Base-by-base conservation (phyloP, 1,140 invertebrate genomes). In the Glossosoma conforme region DNA sequence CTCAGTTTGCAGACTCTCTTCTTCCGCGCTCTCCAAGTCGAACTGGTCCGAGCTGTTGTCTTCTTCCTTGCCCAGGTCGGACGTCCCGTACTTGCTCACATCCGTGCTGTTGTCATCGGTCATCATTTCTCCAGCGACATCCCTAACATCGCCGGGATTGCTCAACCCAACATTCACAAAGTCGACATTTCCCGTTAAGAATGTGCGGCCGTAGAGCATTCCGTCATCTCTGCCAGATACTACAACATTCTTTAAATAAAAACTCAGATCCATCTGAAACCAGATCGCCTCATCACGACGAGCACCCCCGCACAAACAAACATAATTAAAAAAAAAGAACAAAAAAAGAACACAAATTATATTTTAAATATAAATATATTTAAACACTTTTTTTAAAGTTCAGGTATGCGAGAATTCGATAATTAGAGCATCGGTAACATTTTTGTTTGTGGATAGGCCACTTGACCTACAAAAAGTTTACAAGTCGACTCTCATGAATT, bases 211-310 rank as follows among this genome's bases (percentile, higher is more conserved):
- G n/a, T n/a, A n/a, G n/a, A n/a, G n/a, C n/a, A n/a, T n/a, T 55
- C 53, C 53, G 53, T 55, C 53, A 47, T n/a, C n/a, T n/a, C n/a
- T n/a, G n/a, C n/a, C n/a, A n/a, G n/a, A n/a, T n/a, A n/a, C n/a
- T n/a, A n/a, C n/a, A n/a, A 55, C 53, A 55, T 55, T 48, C 53
- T 55, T 55, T 54, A 45, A 46, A 54, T 54, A 54, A 54, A 49
- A 52, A 52, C 42, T 44, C 44, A 49, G 30, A 49, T 54, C 35
- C 40, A 43, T 47, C 35, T 28, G 52, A 54, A 54, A 54, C 45
- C 49, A 41, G 52, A 47, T 19, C 52, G n/a, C n/a, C n/a, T n/a
- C n/a, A n/a, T n/a, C n/a, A n/a, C n/a, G n/a, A n/a, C n/a, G n/a
- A n/a, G n/a, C n/a, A n/a, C n/a, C n/a, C n/a, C n/a, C n/a, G n/a